Base-by-base conservation (phyloP, 2,888 invertebrate genomes). In the Anaspis maculata region DNA sequence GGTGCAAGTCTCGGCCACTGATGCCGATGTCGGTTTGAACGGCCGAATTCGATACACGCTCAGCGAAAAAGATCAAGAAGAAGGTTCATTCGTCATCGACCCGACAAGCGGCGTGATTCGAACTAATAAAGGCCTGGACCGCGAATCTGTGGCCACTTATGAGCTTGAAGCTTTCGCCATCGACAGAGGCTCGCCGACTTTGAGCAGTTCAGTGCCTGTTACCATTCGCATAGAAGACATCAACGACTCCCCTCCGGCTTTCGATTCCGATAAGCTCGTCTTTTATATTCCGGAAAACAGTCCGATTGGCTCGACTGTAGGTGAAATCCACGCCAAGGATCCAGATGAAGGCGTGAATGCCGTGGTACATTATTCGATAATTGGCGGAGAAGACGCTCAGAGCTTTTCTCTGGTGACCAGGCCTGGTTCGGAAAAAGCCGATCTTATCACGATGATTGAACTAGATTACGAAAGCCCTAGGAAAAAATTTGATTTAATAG, bases 401-500 rank as follows among this genome's bases (percentile, higher is more conserved):
- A 81, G 83, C 40, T 94, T 95, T 60, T 78, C 83, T 0, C 66
- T 92, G 1, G 82, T 85, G 38, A 79, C 85, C 1, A 72, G 86
- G 30, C 83, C 86, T 39, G 88, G 87, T 0, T 80, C 82, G 0
- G 87, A 88, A 48, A 79, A 83, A 41, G 92, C 94, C 0, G 88
- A 92, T 57, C 69, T 97, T 2, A 74, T 89, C 0, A 92, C 92
- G 0, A 79, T 87, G 71, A 82, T 86, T 0, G 92, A 95, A 54
- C 65, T 98, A 21, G 97, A 98, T 67, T 97, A 94, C 61, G 98
- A 98, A 61, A 88, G 90, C n/a, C 74, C 84, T 1, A 79, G 87
- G 40, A 95, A 95, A 62, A 81, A 80, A 39, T 97, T 87, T 60
- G 85, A 90, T 58, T 67, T 96, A 2, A 76, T 90, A 13, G 79